Evolutionary conservation across 2,888 invertebrate genomes (phyloP), one percentile per base, ranked within the genome.

Genomic region (Podotricha telesiphe): DNA sequence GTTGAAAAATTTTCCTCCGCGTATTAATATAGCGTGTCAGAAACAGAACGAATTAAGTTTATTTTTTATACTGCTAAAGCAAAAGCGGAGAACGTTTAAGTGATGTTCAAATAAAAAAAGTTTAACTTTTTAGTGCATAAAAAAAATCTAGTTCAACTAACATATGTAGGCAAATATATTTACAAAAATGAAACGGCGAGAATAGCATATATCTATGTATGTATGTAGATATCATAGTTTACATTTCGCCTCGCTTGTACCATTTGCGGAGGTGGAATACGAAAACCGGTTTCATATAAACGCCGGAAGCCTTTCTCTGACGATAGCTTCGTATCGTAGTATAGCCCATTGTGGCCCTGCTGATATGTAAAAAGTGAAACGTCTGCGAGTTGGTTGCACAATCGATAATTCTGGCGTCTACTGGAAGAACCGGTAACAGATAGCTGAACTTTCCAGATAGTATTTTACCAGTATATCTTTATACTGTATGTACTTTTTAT

Each of bases 221-320:
- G 13, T 48, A 62, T 34, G 8, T 62, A 62, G 62, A 17, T 28
- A 48, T 62, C 45, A 45, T 47, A 37, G 55, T 56, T 55, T 50
- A 45, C 70, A 62, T 71, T 65, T 67, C 62, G 62, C 55, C 37
- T 53, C 50, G 59, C 69, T 64, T 59, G 69, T 70, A 71, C 70
- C 71, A 67, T 68, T 55, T 73, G 73, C 71, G 61, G 72, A 72
- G 68, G 61, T 61, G 58, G 56, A 37, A 58, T 51, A 76, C 69
- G 63, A 65, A 79, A 84, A 87, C 87, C 83, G 80, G 87, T 86
- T 83, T 74, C 75, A 72, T 76, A 80, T 78, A 84, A 82, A 83
- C 82, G 81, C 85, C 87, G 87, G 88, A 88, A 88, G 84, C 85
- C 84, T 88, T 86, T 86, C 86, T 86, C 84, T 81, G 77, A 74